phyloP scores from a whole-genome alignment of 2,888 invertebrate species.

The Spisula subtruncata region DNA sequence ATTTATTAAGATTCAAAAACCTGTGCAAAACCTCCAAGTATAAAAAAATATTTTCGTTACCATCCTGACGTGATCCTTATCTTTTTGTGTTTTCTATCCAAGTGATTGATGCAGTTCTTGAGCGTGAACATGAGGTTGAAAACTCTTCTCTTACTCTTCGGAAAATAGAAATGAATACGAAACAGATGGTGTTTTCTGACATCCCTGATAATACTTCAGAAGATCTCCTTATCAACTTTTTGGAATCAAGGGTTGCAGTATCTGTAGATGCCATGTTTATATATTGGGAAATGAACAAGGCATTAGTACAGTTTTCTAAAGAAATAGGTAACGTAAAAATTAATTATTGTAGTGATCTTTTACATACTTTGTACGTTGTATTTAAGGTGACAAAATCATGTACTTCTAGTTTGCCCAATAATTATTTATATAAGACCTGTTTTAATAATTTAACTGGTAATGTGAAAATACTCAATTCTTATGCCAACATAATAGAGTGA shows the following conservation, averaged over 20 bases:
- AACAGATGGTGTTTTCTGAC: slow-evolving; percentile 44
- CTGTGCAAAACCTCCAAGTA: too few species aligned
- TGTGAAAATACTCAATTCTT: too few species aligned
- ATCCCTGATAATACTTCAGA: slow-evolving; percentile 35
- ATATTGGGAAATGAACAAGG: slow-evolving; percentile 50
- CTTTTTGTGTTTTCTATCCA: neutral
- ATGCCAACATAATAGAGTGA: too few species aligned
- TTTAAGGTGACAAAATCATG: neutral
- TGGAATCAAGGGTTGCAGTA: slow-evolving; percentile 47
- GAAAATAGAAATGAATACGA: slow-evolving; percentile 47
- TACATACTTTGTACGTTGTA: too few species aligned
- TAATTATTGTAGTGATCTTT: neutral
- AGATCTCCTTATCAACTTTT: slow-evolving; percentile 50
- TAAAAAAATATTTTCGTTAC: too few species aligned
- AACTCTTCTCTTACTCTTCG: slow-evolving; percentile 21
- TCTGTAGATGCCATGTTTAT: slow-evolving; percentile 28
- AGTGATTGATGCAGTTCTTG: slow-evolving; percentile 40
- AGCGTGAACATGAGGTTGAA: slow-evolving; percentile 34
- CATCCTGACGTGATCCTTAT: too few species aligned
- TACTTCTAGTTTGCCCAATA: too few species aligned
- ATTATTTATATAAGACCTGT: too few species aligned
- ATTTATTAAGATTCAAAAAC: too few species aligned
- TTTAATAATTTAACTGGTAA: too few species aligned
- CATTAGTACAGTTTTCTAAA: slow-evolving; percentile 37
- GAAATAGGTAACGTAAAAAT: slow-evolving; percentile 19